These are phyloP conservation scores for Drosophila subquinaria DNA, from an alignment of 2,888 invertebrate genomes.

Conservation along the genomic window DNA sequence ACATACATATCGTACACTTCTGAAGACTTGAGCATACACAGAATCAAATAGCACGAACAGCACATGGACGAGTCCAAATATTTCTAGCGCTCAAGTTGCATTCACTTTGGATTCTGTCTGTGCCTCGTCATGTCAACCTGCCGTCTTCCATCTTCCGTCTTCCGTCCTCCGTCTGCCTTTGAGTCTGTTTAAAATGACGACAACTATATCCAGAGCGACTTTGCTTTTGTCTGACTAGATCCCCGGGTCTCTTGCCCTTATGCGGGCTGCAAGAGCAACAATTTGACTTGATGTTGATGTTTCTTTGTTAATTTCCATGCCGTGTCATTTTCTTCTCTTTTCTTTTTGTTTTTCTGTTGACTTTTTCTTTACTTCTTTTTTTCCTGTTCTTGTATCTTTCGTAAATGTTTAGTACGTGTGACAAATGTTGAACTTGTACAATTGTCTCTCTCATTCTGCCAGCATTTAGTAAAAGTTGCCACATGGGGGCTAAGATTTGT, in stretches of 20 bases:
- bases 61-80: slow-evolving; percentile 60
- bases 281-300: slow-evolving; percentile 76
- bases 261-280: slow-evolving; percentile 62
- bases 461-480: slow-evolving; percentile 63
- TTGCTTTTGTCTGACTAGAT: slow-evolving; percentile 53
- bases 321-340: slow-evolving; percentile 37
- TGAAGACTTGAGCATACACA: slow-evolving; percentile 58
- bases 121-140: slow-evolving; percentile 45
- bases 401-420: slow-evolving; percentile 66
- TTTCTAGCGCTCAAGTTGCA: slow-evolving; percentile 65
- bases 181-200: slow-evolving; percentile 70
- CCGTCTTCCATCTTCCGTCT: not conserved
- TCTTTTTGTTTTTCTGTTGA: slow-evolving; percentile 6
- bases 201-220: slow-evolving; percentile 70
- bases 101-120: slow-evolving; percentile 54
- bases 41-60: slow-evolving; percentile 71
- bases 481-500: slow-evolving; percentile 44
- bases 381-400: slow-evolving; percentile 27
- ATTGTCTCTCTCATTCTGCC: slow-evolving; percentile 53
- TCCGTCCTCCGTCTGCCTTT: slow-evolving; percentile 32
- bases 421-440: slow-evolving; percentile 78
- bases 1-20: slow-evolving; percentile 32
- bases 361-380: slow-evolving; percentile 8
- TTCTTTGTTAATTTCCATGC: slow-evolving; percentile 77
- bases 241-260: slow-evolving; percentile 26